Percentiles rank a stretch among this genome's conserved stretches.
Conservation (phyloP, 1,140 invertebrate species). For the Lepidurus couesii region DNA sequence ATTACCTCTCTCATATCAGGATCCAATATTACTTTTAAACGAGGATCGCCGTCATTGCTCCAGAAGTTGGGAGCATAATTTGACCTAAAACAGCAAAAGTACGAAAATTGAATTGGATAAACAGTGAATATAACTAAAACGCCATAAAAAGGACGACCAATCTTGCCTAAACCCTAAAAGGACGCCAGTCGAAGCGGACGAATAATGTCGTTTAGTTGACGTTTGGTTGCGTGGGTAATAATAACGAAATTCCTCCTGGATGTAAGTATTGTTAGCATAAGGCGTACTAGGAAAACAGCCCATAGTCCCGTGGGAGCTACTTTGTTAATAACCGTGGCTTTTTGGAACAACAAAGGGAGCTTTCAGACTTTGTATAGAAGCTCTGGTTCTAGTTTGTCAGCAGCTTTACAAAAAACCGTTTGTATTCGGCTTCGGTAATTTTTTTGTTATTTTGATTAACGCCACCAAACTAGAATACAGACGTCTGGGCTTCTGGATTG, state of each 20-base stretch:
- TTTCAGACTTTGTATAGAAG: not conserved
- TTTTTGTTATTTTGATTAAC: not conserved
- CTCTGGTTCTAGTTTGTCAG: not conserved
- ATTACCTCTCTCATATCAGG: not conserved
- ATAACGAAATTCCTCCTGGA: not conserved
- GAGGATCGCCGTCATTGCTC: not conserved
- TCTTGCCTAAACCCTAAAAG: not conserved
- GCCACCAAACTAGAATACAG: not conserved
- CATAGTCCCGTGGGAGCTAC: not conserved
- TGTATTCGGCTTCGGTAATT: not conserved
- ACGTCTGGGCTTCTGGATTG: not conserved
- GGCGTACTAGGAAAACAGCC: not conserved
- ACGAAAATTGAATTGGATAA: not conserved
- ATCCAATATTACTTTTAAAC: not conserved
- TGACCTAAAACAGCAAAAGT: not conserved
- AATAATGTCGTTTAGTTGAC: not conserved
- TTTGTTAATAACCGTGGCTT: no score
- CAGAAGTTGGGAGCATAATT: not conserved
- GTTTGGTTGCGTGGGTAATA: not conserved
- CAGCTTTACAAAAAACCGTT: not conserved
- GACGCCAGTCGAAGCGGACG: not conserved
- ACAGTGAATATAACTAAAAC: not conserved
- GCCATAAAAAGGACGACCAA: not conserved
- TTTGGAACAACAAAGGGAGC: not conserved
- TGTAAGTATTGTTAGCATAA: not conserved